phyloP scores from a whole-genome alignment of 2,888 invertebrate genomes.

The Halictus quadricinctus region DNA sequence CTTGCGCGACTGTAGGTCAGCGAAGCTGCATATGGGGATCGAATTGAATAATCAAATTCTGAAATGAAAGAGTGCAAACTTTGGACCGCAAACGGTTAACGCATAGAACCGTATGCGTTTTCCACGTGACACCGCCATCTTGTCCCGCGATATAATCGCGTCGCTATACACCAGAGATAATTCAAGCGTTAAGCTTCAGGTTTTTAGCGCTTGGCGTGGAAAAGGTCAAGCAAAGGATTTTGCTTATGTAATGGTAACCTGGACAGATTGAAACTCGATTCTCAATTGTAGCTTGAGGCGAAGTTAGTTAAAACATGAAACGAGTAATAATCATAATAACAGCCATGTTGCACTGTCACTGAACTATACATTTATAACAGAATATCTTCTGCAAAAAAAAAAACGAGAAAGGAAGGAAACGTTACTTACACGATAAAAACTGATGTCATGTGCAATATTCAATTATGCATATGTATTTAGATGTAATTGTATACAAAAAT shows the following conservation, averaged over 20 bases:
- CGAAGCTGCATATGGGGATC: too few relatives aligned
- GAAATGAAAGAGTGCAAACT: not conserved
- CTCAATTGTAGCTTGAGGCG: not conserved
- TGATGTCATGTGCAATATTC: too few relatives aligned
- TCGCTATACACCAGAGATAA: constrained; percentile 15
- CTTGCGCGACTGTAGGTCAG: too few relatives aligned
- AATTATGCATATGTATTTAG: too few relatives aligned
- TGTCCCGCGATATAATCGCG: constrained; percentile 24
- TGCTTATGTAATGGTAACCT: constrained; percentile 24
- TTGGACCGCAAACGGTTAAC: not conserved
- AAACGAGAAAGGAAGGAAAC: not conserved
- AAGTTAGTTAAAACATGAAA: not conserved
- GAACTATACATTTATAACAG: not conserved
- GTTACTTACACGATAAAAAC: too few relatives aligned
- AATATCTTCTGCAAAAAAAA: not conserved
- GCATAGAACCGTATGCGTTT: not conserved
- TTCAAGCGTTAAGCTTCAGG: constrained; percentile 41
- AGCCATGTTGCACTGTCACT: not conserved
- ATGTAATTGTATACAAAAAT: too few relatives aligned
- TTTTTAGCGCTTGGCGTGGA: constrained; percentile 27
- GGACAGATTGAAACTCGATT: constrained; percentile 29
- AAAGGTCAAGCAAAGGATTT: constrained; percentile 42
- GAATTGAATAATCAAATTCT: too few relatives aligned
- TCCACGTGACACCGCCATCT: not conserved
- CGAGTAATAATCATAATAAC: not conserved